Percentiles rank a stretch among this genome's conserved stretches.
Evolutionary conservation across 2,888 invertebrate genomes (phyloP).

Genomic region (Nomada lathburiana): DNA sequence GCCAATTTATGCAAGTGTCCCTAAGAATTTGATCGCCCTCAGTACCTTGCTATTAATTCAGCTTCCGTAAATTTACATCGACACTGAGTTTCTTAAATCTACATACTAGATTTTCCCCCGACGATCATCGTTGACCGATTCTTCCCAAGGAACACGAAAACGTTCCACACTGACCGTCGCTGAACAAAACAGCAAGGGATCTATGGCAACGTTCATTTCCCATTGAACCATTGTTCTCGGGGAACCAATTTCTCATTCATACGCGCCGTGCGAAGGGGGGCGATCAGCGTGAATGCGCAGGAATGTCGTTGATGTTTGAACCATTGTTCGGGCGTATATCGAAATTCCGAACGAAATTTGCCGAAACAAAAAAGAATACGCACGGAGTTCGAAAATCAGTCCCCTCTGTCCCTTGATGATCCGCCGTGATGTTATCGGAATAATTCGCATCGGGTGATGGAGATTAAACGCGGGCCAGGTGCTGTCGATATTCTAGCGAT

Average conservation of each 20-base stretch:
- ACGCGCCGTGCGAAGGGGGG: background rate
- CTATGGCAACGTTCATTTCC: background rate
- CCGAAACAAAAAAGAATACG: background rate
- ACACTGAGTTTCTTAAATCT: too few species aligned
- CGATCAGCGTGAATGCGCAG: background rate
- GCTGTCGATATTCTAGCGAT: slow-evolving; percentile 9
- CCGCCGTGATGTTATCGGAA: slow-evolving; percentile 1
- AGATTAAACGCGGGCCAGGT: slow-evolving; percentile 24
- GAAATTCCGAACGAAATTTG: background rate
- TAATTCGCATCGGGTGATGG: slow-evolving; percentile 6
- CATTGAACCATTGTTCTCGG: background rate
- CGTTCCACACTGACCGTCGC: too few species aligned
- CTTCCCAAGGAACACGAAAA: too few species aligned
- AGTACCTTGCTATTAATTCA: too few species aligned
- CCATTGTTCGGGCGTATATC: too few species aligned
- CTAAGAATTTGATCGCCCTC: too few species aligned
- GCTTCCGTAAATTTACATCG: too few species aligned
- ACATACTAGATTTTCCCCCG: too few species aligned
- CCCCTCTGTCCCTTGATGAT: too few species aligned
- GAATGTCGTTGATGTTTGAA: slow-evolving; percentile 1
- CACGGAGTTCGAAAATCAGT: background rate
- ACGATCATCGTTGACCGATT: too few species aligned
- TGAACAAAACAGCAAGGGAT: too few species aligned
- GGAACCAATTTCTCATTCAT: background rate
- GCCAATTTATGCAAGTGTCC: too few species aligned